A percentile compares a stretch with the other conserved stretches of the same genome.
phyloP scores from a whole-genome alignment of 2,113 vertebrate genomes.

The Chloropsis cyanopogon region DNA sequence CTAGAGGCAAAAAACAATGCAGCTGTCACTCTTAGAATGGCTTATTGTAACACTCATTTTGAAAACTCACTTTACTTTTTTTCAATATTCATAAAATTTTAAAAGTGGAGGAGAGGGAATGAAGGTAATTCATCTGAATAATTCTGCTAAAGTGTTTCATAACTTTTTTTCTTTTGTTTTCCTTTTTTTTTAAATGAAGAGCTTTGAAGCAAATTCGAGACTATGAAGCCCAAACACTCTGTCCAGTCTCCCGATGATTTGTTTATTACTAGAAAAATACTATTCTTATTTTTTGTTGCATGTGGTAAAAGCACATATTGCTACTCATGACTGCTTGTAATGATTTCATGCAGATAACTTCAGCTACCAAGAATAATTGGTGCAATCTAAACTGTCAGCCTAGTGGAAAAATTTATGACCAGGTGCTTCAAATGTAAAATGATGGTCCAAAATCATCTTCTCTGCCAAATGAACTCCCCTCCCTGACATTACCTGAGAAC shows the following conservation, averaged over 20 bases:
- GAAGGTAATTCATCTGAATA: conserved; percentile 30
- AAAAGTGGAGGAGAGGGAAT: background rate
- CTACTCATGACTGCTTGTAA: background rate
- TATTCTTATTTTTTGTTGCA: background rate
- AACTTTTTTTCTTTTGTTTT: background rate
- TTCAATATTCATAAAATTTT: background rate
- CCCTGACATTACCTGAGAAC: background rate
- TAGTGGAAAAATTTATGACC: background rate
- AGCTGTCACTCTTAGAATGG: conserved; percentile 32
- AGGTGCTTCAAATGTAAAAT: background rate
- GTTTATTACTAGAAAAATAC: background rate
- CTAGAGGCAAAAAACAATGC: conserved; percentile 53
- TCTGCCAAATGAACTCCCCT: background rate
- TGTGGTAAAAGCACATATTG: background rate
- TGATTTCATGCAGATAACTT: background rate
- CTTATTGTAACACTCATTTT: conserved; percentile 43
- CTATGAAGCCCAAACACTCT: background rate
- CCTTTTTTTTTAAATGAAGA: background rate
- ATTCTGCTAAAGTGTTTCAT: conserved; percentile 8
- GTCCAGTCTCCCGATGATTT: background rate
- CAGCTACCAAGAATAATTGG: background rate
- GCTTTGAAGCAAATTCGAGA: background rate
- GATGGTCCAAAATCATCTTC: background rate
- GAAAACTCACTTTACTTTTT: conserved; percentile 43
- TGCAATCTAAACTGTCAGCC: background rate